Base-by-base conservation (phyloP, 2,888 invertebrate species). In the Cephus spinipes region DNA sequence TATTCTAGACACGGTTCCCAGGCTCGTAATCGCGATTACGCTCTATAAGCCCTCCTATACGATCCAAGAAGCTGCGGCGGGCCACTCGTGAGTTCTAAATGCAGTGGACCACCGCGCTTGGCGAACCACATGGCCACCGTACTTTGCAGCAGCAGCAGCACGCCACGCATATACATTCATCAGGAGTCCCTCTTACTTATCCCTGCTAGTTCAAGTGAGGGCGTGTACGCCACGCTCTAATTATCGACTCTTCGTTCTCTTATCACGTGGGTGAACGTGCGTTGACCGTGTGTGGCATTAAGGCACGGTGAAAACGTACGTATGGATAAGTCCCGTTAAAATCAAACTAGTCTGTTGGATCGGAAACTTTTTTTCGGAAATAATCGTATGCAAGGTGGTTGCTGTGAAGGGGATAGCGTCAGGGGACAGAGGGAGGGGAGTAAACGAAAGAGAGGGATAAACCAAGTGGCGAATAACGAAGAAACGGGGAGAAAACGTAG, bases 81-180 rank as follows among this genome's bases (percentile, higher is more conserved):
- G 84, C 84, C 87, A 87, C 88, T 86, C 86, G 85, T 87, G 83
- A 81, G 77, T 88, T 89, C 89, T 88, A 88, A 89, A 89, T 88
- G 85, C 87, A 87, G 85, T 88, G 89, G 84, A 84, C 83, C 83
- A 84, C 85, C 83, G 77, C 35, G 82, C 81, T 75, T 79, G 80
- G 80, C 81, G 77, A 81, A 77, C 87, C 87, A 86, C 87, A 85
- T 86, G 87, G 88, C 87, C 83, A 83, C 84, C 81, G 80, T 81
- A 81, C 83, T 84, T 83, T 78, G 83, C 76, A 74, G 75, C 68
- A 74, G 76, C 55, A 76, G 76, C 55, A 76, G 74, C 73, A 36
- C 55, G 74, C 69, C 40, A 74, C 73, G 36, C 80, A 75, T 73
- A 76, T 55, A 55, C 23, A 55, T 55, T 55, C 76, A 71, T 15